A percentile compares a stretch with the other conserved stretches of the same genome.
Evolutionary conservation across 2,888 invertebrate species (phyloP).

Genomic region (Hoplodrina ambigua): DNA sequence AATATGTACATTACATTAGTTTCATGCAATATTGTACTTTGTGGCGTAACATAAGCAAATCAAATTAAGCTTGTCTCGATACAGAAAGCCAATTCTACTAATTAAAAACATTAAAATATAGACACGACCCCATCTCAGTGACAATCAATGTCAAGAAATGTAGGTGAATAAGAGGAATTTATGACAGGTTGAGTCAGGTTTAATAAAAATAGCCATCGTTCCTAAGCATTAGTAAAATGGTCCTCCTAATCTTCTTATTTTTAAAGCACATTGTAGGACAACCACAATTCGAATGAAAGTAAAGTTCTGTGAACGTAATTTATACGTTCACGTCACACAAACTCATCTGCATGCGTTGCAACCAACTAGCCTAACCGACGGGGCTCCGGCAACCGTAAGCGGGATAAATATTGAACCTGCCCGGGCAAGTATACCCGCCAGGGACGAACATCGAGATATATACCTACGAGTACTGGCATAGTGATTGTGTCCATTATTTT

Average conservation of each 20-base stretch:
- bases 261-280: not conserved
- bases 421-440: conserved; percentile 14
- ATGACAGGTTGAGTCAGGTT: too few species aligned
- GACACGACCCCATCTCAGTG: too few species aligned
- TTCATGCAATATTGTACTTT: conserved; percentile 16
- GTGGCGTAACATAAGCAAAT: too few species aligned
- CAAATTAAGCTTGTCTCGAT: too few species aligned
- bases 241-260: not conserved
- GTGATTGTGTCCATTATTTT: conserved; percentile 5
- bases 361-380: conserved; percentile 20
- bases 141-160: too few species aligned
- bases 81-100: too few species aligned
- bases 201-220: too few species aligned
- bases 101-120: too few species aligned
- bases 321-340: conserved; percentile 24
- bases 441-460: conserved; percentile 7
- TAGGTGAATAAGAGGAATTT: too few species aligned
- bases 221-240: too few species aligned
- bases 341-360: conserved; percentile 46
- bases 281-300: not conserved
- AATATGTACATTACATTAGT: conserved; percentile 17
- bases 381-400: conserved; percentile 3
- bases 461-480: conserved; percentile 13
- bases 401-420: conserved; percentile 50
- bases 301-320: conserved; percentile 26